Percentiles rank a stretch among this genome's conserved stretches.
phyloP scores from a whole-genome alignment of 2,797 vertebrate species.

The Okamejei kenojei region DNA sequence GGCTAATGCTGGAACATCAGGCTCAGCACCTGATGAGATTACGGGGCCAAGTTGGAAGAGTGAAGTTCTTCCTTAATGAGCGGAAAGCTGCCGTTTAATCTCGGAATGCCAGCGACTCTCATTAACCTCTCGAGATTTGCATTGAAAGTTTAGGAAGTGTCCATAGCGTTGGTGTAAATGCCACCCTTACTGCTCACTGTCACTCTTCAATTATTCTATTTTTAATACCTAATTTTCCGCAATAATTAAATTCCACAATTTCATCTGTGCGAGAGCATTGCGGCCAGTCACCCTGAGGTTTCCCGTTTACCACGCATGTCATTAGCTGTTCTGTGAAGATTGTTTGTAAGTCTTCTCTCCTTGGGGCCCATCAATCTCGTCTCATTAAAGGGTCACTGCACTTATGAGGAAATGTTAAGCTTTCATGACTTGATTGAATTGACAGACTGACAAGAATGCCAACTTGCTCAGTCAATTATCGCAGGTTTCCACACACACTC shows the following conservation, averaged over 20 bases:
- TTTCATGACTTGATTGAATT: conserved; percentile 6
- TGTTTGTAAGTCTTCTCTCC: not conserved
- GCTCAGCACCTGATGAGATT: not conserved
- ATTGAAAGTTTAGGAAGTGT: not conserved
- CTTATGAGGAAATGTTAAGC: not conserved
- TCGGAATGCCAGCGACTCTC: not conserved
- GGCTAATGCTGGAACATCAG: not conserved
- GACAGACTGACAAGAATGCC: not conserved
- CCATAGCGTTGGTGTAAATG: not conserved
- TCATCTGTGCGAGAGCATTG: not conserved
- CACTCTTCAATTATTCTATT: conserved; percentile 4
- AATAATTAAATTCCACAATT: not conserved
- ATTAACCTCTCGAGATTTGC: not conserved
- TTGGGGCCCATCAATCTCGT: not conserved
- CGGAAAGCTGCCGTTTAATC: not conserved
- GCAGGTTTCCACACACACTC: too few species aligned
- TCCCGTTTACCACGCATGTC: not conserved
- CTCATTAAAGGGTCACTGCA: not conserved
- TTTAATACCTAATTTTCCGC: not conserved
- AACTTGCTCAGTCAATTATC: not conserved
- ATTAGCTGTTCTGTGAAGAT: not conserved
- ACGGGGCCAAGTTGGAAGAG: not conserved
- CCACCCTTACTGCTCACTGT: not conserved
- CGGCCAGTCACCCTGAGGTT: not conserved
- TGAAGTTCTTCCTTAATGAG: not conserved